Percentiles rank a stretch among this genome's conserved stretches.
phyloP scores from a whole-genome alignment of 35 echinoderm and acorn worm genomes.

The Heliocidaris erythrogramma region DNA sequence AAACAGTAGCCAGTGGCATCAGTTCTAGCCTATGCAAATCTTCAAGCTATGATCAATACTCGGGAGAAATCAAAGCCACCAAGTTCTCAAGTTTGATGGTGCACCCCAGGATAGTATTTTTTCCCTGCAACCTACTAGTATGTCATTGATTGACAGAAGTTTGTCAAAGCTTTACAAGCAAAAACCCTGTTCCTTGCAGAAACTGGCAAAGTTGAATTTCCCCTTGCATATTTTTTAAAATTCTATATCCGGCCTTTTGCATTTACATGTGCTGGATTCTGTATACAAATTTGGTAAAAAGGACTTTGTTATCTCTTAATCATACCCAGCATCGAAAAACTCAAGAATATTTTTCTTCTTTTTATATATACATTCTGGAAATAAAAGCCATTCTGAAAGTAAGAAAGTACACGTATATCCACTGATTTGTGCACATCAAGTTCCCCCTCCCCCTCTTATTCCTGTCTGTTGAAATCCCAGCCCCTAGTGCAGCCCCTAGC shows the following conservation, averaged over 20 bases:
- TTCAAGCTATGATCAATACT: not conserved
- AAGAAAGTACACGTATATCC: too few relatives aligned
- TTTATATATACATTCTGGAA: too few relatives aligned
- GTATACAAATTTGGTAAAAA: not conserved
- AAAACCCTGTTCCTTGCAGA: not conserved
- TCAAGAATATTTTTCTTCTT: too few relatives aligned
- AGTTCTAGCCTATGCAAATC: not conserved
- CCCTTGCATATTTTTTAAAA: not conserved
- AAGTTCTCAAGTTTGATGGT: not conserved
- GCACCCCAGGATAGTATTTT: not conserved
- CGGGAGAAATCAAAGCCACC: not conserved
- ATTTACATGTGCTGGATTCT: conserved; percentile 49
- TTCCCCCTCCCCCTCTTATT: too few relatives aligned
- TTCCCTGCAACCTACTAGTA: not conserved
- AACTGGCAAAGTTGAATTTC: not conserved
- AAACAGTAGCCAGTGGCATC: not conserved
- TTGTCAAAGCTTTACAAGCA: not conserved
- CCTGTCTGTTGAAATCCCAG: too few relatives aligned
- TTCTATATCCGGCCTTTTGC: not conserved
- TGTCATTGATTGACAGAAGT: not conserved
- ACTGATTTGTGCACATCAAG: too few relatives aligned
- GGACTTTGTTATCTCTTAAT: too few relatives aligned
- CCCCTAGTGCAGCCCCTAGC: too few relatives aligned
- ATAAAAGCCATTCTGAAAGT: not conserved
- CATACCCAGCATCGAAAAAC: too few relatives aligned